Percentiles rank a stretch among this genome's conserved stretches.
phyloP scores from a whole-genome alignment of 2,888 invertebrate genomes.

The Tolmerus cingulatus region DNA sequence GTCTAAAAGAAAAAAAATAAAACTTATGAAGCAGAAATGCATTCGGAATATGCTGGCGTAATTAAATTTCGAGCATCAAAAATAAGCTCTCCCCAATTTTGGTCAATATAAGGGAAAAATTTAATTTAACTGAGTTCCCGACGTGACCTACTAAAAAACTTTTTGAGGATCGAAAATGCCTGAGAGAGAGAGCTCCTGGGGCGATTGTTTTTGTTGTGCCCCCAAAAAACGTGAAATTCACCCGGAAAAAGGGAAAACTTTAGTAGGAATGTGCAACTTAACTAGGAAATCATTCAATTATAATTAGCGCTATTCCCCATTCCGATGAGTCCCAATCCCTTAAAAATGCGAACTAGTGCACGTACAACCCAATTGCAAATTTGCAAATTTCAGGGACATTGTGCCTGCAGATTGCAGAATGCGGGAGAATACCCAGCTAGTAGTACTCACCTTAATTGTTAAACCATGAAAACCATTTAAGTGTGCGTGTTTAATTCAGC shows the following conservation, averaged over 20 bases:
- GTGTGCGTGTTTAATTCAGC: constrained; percentile 27
- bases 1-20: not conserved
- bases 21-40: not conserved
- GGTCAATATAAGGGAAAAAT: constrained; percentile 10
- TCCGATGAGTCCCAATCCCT: not conserved
- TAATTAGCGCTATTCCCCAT: not conserved
- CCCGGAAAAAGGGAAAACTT: not conserved
- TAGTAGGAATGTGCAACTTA: not conserved
- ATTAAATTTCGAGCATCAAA: constrained; percentile 28
- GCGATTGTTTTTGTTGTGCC: not conserved
- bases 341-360: not conserved
- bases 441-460: constrained; percentile 31
- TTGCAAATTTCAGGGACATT: not conserved
- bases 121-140: constrained; percentile 5
- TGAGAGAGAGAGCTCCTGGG: not conserved
- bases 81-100: constrained; percentile 12
- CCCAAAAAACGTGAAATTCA: not conserved
- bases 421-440: not conserved
- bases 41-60: not conserved
- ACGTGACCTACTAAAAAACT: constrained; percentile 33
- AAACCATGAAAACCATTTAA: constrained; percentile 32
- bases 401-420: not conserved
- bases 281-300: constrained; percentile 1
- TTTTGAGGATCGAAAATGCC: not conserved
- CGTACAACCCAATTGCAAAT: not conserved